phyloP scores from a whole-genome alignment of 2,888 invertebrate species.

The Drepana falcataria region DNA sequence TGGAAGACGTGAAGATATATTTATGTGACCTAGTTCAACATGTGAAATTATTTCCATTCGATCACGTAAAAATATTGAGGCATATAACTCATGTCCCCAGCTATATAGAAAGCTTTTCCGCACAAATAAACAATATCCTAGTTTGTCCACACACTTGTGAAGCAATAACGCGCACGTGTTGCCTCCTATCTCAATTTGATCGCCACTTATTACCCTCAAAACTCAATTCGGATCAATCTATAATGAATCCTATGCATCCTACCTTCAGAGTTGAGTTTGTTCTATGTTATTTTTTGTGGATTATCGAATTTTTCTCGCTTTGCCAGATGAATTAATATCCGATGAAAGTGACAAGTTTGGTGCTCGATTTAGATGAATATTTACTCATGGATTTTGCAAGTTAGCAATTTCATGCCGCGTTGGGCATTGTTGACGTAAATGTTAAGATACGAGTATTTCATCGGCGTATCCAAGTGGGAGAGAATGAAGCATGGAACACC shows the following conservation, averaged over 20 bases:
- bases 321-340: slow-evolving; percentile 59
- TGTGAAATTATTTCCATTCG: slow-evolving; percentile 7
- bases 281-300: slow-evolving; percentile 14
- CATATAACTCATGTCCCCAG: slow-evolving; percentile 22
- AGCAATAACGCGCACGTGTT: slow-evolving; percentile 74
- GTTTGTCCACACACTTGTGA: slow-evolving; percentile 72
- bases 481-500: too few species aligned
- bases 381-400: slow-evolving; percentile 11
- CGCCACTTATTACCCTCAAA: slow-evolving; percentile 49
- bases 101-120: slow-evolving; percentile 46
- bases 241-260: slow-evolving; percentile 6
- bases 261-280: slow-evolving; percentile 10
- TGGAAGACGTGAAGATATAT: too few species aligned
- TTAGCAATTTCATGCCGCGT: neutral
- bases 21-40: neutral
- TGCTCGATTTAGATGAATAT: slow-evolving; percentile 30
- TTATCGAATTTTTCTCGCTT: slow-evolving; percentile 38
- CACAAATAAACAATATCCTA: slow-evolving; percentile 69
- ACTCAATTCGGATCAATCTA: slow-evolving; percentile 14
- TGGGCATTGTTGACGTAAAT: neutral
- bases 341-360: slow-evolving; percentile 49
- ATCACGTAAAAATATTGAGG: slow-evolving; percentile 12
- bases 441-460: too few species aligned
- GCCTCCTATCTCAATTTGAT: slow-evolving; percentile 71
- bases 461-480: too few species aligned